Evolutionary conservation across 2,797 vertebrate species (phyloP), one percentile per base, ranked within the genome.

Genomic region (Leptatherina wallacei): DNA sequence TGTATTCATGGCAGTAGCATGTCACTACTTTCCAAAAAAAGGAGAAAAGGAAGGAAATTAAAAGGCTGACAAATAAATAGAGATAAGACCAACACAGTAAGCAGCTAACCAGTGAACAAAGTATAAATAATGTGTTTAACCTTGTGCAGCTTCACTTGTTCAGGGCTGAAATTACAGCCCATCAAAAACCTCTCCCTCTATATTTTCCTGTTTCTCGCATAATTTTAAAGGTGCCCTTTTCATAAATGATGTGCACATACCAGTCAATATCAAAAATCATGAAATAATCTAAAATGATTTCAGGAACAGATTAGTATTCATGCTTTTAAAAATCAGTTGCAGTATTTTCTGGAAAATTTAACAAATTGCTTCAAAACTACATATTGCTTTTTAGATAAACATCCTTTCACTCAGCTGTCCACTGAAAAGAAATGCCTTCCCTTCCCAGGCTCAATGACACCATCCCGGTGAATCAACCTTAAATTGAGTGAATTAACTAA

Each of bases 401-500:
- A 47, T 20, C 44, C n/a, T n/a, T 16, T 14, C 9, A 13, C 42
- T 71, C 30, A 33, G 55, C 65, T 69, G 56, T 20, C 35, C 62
- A n/a, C 58, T 61, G 3, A 52, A 71, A 33, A 20, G 13, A 32
- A 69, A 55, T 9, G 2, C 8, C 54, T 70, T 24, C 71, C 5
- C 30, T 3, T n/a, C n/a, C n/a, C n/a, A n/a, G 52, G 16, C 66
- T 77, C 56, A 4, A 20, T 52, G 59, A 64, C 59, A 10, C 63
- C 52, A 64, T 78, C 24, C 40, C 32, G 38, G 40, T 54, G 54
- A 77, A 65, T 65, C 36, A 3, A 73, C 16, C 29, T 66, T 33
- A 57, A 75, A 79, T 35, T 40, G 58, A 83, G 65, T 42, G 70
- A 71, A 73, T 57, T n/a, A 24, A 63, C 42, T 44, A 54, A 83